Base-by-base conservation (phyloP, 2,113 vertebrate species). In the Bombycilla garrulus region DNA sequence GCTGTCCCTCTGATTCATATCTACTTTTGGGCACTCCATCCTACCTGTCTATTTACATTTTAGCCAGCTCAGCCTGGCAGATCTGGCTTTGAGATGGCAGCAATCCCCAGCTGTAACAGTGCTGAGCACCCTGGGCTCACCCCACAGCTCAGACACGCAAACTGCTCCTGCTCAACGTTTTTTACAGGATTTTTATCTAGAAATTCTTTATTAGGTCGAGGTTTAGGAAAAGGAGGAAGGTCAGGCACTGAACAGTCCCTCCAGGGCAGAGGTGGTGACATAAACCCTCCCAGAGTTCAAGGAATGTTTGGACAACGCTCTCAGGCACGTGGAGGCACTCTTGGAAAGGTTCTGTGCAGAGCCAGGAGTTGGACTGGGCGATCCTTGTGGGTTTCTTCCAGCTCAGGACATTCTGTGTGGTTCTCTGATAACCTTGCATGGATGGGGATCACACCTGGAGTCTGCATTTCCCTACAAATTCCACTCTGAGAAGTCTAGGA, bases 131-230 rank as follows among this genome's bases (percentile, higher is more conserved):
- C 19, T 0, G 31, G 44, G 36, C 22, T 89, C 16, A 3, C 12
- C 18, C 15, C 21, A 5, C 25, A 16, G 45, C 44, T 54, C 6
- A 0, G 23, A 47, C 35, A 5, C 0, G 0, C 20, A 15, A 25
- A 25, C 12, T 28, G 6, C 14, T 71, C 19, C 60, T 40, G 35
- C 11, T 12, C 26, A 19, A 5, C 0, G 0, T 1, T 22, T 44
- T 18, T 6, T 3, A 1, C 24, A 48, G 33, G 6, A 8, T 26
- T 69, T 76, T 67, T 42, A 8, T 12, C 5, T 5, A 15, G 18
- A 23, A 15, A 42, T 42, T 42, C 42, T 7, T 1, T 29, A 5
- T 15, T 6, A 19, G 33, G 28, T 20, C 0, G 1, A 31, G 53
- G 21, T 14, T n/a, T 9, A 53, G 45, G 11, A 9, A 7, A 58